These are phyloP conservation scores for Heliconius erato DNA, from an alignment of 2,888 invertebrate species.

Conservation along the genomic window DNA sequence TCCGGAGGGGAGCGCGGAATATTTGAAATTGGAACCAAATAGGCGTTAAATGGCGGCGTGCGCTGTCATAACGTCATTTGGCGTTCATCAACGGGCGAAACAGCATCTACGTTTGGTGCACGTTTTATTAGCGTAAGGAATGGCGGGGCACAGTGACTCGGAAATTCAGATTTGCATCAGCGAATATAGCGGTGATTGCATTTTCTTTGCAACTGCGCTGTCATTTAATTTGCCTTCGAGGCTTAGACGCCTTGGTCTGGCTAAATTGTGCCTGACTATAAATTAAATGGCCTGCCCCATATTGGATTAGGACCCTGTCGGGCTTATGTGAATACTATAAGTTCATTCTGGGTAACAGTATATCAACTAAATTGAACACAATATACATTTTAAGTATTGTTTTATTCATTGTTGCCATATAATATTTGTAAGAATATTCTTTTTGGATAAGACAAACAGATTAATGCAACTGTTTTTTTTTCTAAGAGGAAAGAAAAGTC, in stretches of 20 bases:
- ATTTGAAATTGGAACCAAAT: conserved; percentile 88
- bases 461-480: background rate
- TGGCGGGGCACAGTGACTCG: conserved; percentile 82
- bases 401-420: background rate
- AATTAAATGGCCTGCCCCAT: conserved; percentile 52
- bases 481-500: background rate
- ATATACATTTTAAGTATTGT: conserved; percentile 20
- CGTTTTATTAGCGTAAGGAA: conserved; percentile 86
- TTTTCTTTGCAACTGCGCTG: conserved; percentile 82
- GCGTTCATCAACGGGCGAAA: conserved; percentile 85
- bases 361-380: conserved; percentile 16
- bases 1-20: conserved; percentile 83
- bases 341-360: conserved; percentile 28
- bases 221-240: conserved; percentile 80
- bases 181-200: conserved; percentile 82
- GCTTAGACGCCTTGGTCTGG: conserved; percentile 68
- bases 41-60: conserved; percentile 89
- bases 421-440: background rate
- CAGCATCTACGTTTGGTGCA: conserved; percentile 84
- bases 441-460: background rate
- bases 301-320: conserved; percentile 50
- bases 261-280: conserved; percentile 69
- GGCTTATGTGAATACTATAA: conserved; percentile 37
- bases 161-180: conserved; percentile 84
- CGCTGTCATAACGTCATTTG: conserved; percentile 85